These are phyloP conservation scores for Orthosia cruda DNA, from an alignment of 2,888 invertebrate species.

Conservation along the genomic window DNA sequence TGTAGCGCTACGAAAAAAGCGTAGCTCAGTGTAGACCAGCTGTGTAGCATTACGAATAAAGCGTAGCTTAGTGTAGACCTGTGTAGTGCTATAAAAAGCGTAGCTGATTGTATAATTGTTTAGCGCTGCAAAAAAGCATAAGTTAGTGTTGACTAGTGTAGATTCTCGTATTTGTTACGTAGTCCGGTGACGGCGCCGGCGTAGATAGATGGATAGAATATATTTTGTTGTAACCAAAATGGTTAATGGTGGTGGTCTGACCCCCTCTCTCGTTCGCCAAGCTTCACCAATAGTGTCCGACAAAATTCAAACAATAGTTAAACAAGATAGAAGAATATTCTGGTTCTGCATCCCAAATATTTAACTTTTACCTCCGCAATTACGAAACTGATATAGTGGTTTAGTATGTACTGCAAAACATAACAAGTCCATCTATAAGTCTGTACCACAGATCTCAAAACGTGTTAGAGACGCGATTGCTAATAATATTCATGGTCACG, in stretches of 20 bases:
- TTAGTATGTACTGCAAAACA: not conserved
- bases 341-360: not conserved
- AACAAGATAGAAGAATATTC: no score
- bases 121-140: not conserved
- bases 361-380: not conserved
- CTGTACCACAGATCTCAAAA: not conserved
- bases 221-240: no score
- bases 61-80: not conserved
- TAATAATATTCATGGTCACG: no score
- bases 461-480: no score
- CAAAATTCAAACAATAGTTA: not conserved
- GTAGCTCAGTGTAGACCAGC: not conserved
- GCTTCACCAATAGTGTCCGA: not conserved
- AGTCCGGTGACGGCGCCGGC: no score
- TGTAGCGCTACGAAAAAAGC: not conserved
- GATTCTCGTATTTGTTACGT: no score
- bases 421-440: not conserved
- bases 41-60: not conserved
- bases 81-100: not conserved
- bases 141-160: no score
- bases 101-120: no score
- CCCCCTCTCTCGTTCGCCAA: no score
- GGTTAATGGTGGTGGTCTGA: no score
- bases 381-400: not conserved
- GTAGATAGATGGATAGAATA: no score